Evolutionary conservation across 2,888 invertebrate species (phyloP).

Genomic region (Spialia ferax): DNA sequence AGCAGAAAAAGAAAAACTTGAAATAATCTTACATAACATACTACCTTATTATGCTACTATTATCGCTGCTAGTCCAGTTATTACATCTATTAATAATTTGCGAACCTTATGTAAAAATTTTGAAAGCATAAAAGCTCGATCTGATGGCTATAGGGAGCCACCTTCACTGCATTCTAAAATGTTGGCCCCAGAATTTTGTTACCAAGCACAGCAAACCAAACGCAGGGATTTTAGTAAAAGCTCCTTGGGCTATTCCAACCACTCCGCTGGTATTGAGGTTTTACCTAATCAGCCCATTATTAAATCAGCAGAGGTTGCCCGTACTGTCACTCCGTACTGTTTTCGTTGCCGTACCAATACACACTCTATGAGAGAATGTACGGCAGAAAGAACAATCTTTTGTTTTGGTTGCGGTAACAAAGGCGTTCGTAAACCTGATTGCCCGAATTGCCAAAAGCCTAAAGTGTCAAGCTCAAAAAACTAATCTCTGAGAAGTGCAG

Average conservation of each 20-base stretch:
- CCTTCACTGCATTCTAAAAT: too few species aligned
- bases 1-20: slow-evolving; percentile 26
- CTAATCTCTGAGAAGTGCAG: slow-evolving; percentile 29
- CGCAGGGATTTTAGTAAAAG: too few species aligned
- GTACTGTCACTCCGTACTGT: neutral
- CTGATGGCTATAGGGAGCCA: too few species aligned
- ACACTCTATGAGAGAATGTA: slow-evolving; percentile 8
- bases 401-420: slow-evolving; percentile 13
- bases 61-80: slow-evolving; percentile 28
- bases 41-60: slow-evolving; percentile 41
- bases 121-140: slow-evolving; percentile 19
- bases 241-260: too few species aligned
- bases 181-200: too few species aligned
- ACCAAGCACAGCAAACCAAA: too few species aligned
- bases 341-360: neutral
- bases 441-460: slow-evolving; percentile 20
- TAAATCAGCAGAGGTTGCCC: neutral
- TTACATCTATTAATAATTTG: slow-evolving; percentile 38
- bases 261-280: too few species aligned
- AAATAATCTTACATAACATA: slow-evolving; percentile 43
- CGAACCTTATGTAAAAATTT: slow-evolving; percentile 39
- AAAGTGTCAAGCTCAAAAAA: slow-evolving; percentile 35
- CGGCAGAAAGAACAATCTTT: neutral
- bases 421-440: neutral
- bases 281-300: too few species aligned